Evolutionary conservation across 2,888 invertebrate genomes (phyloP).

Genomic region (Acanthosepion lycidas): DNA sequence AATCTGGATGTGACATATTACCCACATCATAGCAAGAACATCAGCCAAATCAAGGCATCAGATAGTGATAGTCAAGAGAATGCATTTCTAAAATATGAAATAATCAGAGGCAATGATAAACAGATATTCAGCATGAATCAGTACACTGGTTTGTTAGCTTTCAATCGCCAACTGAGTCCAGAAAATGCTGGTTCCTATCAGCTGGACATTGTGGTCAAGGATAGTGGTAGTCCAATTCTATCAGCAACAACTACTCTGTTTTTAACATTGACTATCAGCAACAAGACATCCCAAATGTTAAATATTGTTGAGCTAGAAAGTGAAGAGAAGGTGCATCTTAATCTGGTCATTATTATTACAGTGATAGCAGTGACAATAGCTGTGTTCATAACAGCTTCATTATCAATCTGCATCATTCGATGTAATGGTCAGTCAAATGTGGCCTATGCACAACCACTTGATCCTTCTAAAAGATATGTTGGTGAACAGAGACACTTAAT

Average conservation of each 20-base stretch:
- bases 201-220: background rate
- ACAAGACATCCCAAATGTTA: background rate
- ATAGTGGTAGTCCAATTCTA: background rate
- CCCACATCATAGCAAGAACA: background rate
- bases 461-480: background rate
- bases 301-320: background rate
- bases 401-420: background rate
- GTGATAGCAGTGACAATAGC: slow-evolving; percentile 13
- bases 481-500: background rate
- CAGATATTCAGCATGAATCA: slow-evolving; percentile 4
- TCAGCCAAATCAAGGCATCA: background rate
- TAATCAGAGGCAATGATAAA: background rate
- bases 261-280: background rate
- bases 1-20: slow-evolving; percentile 20
- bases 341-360: slow-evolving; percentile 2
- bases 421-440: slow-evolving; percentile 21
- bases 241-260: slow-evolving; percentile 33
- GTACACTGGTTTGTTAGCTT: slow-evolving; percentile 33
- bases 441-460: slow-evolving; percentile 33
- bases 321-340: slow-evolving; percentile 13
- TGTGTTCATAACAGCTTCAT: slow-evolving; percentile 15
- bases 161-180: background rate
- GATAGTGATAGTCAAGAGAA: slow-evolving; percentile 33
- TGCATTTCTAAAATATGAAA: slow-evolving; percentile 13
- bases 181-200: slow-evolving; percentile 33